These are phyloP conservation scores for Oncopodura yosiiana DNA, from an alignment of 1,140 invertebrate genomes.

Conservation along the genomic window DNA sequence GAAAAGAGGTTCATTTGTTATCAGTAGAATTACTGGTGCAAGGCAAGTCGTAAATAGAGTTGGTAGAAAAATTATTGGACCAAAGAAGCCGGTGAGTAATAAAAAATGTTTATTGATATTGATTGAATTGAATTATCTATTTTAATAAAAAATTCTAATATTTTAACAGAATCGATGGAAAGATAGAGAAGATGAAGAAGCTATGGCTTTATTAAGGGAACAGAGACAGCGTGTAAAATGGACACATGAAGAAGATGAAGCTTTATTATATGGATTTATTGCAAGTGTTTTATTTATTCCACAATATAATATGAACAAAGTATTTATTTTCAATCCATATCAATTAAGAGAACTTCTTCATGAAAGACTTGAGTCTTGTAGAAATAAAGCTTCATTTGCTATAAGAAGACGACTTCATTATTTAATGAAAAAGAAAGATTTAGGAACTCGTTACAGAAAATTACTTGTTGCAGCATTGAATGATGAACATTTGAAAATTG, in stretches of 20 bases:
- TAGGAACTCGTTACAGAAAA: not conserved
- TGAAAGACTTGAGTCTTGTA: constrained; percentile 6
- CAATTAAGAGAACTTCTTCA: constrained; percentile 24
- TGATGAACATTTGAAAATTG: not conserved
- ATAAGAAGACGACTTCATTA: constrained; percentile 12
- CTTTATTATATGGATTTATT: constrained; percentile 16
- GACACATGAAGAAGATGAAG: constrained; percentile 17
- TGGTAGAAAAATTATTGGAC: too few species aligned
- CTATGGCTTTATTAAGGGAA: too few species aligned
- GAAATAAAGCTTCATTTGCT: constrained; percentile 12
- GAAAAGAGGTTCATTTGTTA: too few species aligned
- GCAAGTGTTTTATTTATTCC: constrained; percentile 25
- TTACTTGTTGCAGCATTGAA: not conserved
- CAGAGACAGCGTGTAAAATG: constrained; percentile 19
- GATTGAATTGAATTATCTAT: too few species aligned
- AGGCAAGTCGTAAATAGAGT: too few species aligned
- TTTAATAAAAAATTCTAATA: not conserved
- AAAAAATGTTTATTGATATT: too few species aligned
- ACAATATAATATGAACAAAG: constrained; percentile 16
- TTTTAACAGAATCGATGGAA: not conserved
- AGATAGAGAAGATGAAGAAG: constrained; percentile 1
- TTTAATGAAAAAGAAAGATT: constrained; percentile 5
- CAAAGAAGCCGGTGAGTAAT: too few species aligned
- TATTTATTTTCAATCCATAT: constrained; percentile 24
- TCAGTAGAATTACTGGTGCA: too few species aligned